phyloP scores from a whole-genome alignment of 2,888 invertebrate species.

The Poecilus cupreus region DNA sequence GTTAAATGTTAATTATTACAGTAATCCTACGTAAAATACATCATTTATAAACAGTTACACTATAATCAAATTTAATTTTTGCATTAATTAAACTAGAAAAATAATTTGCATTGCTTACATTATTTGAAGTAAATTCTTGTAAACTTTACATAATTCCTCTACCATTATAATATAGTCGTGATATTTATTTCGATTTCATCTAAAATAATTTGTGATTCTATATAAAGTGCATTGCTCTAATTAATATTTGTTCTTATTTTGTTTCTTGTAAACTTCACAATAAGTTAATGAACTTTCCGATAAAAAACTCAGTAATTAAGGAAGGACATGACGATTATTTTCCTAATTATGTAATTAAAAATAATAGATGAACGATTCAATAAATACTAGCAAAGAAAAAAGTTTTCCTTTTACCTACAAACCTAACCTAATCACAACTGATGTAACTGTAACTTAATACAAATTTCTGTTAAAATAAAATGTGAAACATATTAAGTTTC shows the following conservation, averaged over 20 bases:
- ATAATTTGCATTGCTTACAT: too few species aligned
- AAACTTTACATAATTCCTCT: too few species aligned
- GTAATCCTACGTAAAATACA: too few species aligned
- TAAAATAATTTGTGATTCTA: too few species aligned
- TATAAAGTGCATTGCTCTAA: too few species aligned
- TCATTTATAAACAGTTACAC: too few species aligned
- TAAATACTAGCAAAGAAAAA: background rate
- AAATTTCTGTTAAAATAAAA: conserved; percentile 29
- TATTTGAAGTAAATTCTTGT: too few species aligned
- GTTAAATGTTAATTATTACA: too few species aligned
- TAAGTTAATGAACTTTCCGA: background rate
- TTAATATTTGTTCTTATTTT: background rate
- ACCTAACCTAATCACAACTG: background rate
- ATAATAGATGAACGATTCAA: background rate
- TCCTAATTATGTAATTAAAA: conserved; percentile 5
- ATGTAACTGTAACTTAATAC: conserved; percentile 14
- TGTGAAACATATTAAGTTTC: conserved; percentile 9
- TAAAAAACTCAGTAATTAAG: conserved; percentile 5
- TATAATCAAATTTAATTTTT: too few species aligned
- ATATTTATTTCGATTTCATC: too few species aligned
- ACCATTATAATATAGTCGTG: too few species aligned
- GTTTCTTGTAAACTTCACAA: background rate
- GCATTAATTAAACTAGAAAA: too few species aligned
- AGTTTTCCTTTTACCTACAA: background rate
- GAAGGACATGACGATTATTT: conserved; percentile 21